A percentile compares a stretch with the other conserved stretches of the same genome.
These are phyloP conservation scores for Microcebus murinus DNA, from an alignment of 2,113 vertebrate species.

Conservation along the genomic window DNA sequence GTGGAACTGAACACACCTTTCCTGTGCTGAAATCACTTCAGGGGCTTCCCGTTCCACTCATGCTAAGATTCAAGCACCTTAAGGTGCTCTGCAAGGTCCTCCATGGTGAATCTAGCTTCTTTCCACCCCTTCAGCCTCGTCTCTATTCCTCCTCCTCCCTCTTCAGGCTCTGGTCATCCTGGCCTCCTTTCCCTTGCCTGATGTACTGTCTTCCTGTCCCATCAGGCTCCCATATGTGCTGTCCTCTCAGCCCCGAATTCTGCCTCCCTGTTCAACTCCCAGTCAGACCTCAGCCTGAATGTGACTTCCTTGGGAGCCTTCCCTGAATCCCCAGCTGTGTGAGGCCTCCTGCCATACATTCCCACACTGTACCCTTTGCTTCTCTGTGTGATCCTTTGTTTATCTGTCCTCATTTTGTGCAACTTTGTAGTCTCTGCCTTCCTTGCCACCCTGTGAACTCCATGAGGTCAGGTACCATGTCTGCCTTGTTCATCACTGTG, in stretches of 20 bases:
- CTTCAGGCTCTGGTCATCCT: neutral
- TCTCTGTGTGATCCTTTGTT: neutral
- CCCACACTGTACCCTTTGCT: neutral
- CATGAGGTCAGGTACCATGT: neutral
- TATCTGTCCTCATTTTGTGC: neutral
- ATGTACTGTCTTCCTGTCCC: neutral
- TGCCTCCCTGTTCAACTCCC: neutral
- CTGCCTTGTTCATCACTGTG: neutral
- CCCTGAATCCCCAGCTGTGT: neutral
- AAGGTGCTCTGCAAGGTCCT: neutral
- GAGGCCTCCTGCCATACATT: neutral
- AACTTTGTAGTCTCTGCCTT: neutral
- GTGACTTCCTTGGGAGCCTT: neutral
- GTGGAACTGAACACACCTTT: neutral
- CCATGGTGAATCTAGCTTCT: neutral
- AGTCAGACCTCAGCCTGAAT: neutral
- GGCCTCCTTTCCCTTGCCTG: neutral
- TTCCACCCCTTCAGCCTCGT: neutral
- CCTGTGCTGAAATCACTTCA: neutral
- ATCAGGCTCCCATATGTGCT: neutral
- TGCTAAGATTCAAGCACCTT: neutral
- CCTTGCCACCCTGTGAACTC: neutral
- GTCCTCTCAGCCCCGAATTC: neutral
- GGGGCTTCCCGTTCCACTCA: neutral
- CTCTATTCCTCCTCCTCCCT: neutral